Evolutionary conservation across 2,113 vertebrate genomes (phyloP).

Genomic region (Myotis lucifugus): DNA sequence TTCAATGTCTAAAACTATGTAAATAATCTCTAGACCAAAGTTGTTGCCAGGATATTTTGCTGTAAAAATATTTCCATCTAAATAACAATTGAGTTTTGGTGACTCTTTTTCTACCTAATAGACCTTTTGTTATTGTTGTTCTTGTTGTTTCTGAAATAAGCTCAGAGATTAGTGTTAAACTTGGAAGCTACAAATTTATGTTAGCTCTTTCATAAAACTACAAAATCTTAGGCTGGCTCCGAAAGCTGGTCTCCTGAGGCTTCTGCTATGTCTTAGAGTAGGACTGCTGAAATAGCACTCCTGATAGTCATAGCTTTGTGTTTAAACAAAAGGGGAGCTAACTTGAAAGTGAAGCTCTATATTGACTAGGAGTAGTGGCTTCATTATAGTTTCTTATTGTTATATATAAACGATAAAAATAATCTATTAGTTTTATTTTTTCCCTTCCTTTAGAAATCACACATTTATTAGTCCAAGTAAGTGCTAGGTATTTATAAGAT

Average conservation of each 20-base stretch:
- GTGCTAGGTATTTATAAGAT: neutral
- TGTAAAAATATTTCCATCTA: neutral
- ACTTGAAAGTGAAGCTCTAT: neutral
- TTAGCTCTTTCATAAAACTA: neutral
- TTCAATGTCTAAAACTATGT: neutral
- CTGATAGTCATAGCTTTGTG: neutral
- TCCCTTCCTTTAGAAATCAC: neutral
- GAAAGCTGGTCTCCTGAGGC: neutral
- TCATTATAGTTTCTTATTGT: neutral
- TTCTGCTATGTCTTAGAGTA: neutral
- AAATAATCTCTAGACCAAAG: neutral
- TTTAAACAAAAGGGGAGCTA: neutral
- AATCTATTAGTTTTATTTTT: neutral
- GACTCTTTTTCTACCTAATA: neutral
- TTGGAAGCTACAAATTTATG: neutral
- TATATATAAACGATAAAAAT: neutral
- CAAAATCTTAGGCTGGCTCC: neutral
- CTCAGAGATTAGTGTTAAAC: neutral
- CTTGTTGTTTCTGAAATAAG: neutral
- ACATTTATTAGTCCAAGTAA: neutral
- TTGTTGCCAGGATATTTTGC: neutral
- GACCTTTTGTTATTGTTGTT: neutral
- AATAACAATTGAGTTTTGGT: neutral
- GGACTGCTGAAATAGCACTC: neutral
- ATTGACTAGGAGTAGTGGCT: neutral